Evolutionary conservation across 2,888 invertebrate genomes (phyloP), one percentile per base, ranked within the genome.

Genomic region (Lithophane leautieri): DNA sequence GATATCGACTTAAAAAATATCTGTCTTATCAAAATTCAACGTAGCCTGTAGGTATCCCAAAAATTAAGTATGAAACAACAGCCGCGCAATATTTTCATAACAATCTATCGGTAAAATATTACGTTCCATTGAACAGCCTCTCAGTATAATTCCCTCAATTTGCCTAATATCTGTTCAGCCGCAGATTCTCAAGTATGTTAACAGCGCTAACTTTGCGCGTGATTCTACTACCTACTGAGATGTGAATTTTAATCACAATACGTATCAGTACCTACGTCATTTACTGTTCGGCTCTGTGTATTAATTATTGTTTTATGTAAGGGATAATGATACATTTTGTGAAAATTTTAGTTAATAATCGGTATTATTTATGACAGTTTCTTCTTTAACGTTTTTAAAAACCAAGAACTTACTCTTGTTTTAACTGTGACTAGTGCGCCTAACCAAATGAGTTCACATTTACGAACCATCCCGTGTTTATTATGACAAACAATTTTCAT

Each of bases 231-330:
- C n/a, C 34, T 52, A 69, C 42, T 63, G 40, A 47, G 66, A 70
- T 77, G 81, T 75, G 86, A 81, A 79, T 83, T 75, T 83, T 81
- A 71, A 82, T 76, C 54, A 62, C 44, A 34, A 69, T 62, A 79
- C 60, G 56, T 81, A 63, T 58, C 63, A 79, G 60, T 28, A n/a
- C n/a, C 54, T 2, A 9, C 19, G 9, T 9, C 12, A 4, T 56
- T 40, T 22, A 8, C 47, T 47, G 11, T n/a, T 28, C n/a, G n/a
- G 19, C 28, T 28, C n/a, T n/a, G 2, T 34, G 3, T n/a, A 54
- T n/a, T 56, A 19, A 56, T 44, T 70, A 65, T 56, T 65, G 44
- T 68, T 44, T 44, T 11, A 44, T 42, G 58, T 40, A 12, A n/a
- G 50, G 22, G n/a, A n/a, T 47, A 8, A 19, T 40, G 16, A 47